Evolutionary conservation across 35 echinoderm and acorn worm genomes (phyloP).

Genomic region (Ophioderma brevispina): DNA sequence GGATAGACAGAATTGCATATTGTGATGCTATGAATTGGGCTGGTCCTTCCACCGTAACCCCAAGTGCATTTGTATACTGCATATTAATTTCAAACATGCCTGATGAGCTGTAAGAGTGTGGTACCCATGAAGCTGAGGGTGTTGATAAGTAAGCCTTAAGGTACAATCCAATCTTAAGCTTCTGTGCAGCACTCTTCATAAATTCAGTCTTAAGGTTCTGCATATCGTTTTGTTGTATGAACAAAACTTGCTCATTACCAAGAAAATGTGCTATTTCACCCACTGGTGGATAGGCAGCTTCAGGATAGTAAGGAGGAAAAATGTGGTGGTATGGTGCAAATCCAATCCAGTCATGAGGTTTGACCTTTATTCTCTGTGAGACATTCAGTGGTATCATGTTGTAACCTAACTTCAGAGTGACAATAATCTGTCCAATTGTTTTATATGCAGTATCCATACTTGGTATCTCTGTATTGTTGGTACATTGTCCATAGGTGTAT

Average conservation of each 20-base stretch:
- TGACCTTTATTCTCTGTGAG: slow-evolving; percentile 39
- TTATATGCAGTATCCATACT: slow-evolving; percentile 17
- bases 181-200: not conserved
- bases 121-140: slow-evolving; percentile 22
- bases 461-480: not conserved
- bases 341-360: slow-evolving; percentile 63
- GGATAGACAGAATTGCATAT: slow-evolving; percentile 59
- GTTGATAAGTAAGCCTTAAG: slow-evolving; percentile 58
- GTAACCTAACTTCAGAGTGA: slow-evolving; percentile 66
- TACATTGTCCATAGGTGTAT: slow-evolving; percentile 11
- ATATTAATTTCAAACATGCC: slow-evolving; percentile 67
- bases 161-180: slow-evolving; percentile 39
- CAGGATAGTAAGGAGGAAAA: slow-evolving; percentile 71
- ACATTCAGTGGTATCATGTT: slow-evolving; percentile 53
- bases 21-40: slow-evolving; percentile 51
- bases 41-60: slow-evolving; percentile 8
- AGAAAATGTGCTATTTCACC: slow-evolving; percentile 53
- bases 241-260: slow-evolving; percentile 8
- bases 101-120: slow-evolving; percentile 51
- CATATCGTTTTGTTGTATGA: slow-evolving; percentile 8
- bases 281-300: slow-evolving; percentile 70
- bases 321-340: slow-evolving; percentile 58
- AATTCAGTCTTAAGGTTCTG: not conserved
- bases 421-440: slow-evolving; percentile 51
- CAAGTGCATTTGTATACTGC: slow-evolving; percentile 57